Conservation (phyloP, 2,888 invertebrate genomes). For the Mesodorylaimus sp. region DNA sequence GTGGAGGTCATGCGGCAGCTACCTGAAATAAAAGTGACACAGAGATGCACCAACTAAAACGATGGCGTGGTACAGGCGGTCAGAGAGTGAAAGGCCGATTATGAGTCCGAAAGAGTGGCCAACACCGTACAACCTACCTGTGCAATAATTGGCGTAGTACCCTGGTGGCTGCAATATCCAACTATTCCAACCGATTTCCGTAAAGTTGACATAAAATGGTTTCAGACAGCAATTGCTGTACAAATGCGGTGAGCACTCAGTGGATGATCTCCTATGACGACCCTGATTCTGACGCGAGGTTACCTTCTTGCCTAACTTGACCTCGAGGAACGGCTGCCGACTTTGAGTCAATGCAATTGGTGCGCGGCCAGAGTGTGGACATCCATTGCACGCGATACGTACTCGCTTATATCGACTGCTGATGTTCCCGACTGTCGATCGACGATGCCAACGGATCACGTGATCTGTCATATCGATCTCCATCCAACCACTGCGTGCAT, state of each 20-base stretch:
- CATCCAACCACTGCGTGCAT: background rate
- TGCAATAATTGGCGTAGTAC: conserved; percentile 84
- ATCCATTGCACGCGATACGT: conserved; percentile 3
- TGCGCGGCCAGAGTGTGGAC: background rate
- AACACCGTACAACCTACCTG: conserved; percentile 70
- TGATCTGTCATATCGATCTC: conserved; percentile 5
- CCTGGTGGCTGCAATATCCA: conserved; percentile 78
- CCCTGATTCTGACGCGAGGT: background rate
- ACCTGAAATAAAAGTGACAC: background rate
- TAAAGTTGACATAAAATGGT: conserved; percentile 73
- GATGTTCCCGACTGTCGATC: background rate
- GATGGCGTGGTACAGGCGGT: background rate
- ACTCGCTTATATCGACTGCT: background rate
- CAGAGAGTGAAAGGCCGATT: no score
- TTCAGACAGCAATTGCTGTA: conserved; percentile 66
- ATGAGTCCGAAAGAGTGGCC: no score
- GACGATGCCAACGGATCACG: conserved; percentile 3
- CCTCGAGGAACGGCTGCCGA: background rate
- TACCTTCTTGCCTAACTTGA: background rate
- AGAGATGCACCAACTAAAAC: conserved; percentile 4
- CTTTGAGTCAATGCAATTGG: background rate
- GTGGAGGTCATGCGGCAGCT: no score
- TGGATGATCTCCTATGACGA: background rate
- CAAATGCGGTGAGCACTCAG: no score
- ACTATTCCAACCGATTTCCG: conserved; percentile 77